Conservation (phyloP, 2,797 vertebrate species). For the Lagorchestes hirsutus region DNA sequence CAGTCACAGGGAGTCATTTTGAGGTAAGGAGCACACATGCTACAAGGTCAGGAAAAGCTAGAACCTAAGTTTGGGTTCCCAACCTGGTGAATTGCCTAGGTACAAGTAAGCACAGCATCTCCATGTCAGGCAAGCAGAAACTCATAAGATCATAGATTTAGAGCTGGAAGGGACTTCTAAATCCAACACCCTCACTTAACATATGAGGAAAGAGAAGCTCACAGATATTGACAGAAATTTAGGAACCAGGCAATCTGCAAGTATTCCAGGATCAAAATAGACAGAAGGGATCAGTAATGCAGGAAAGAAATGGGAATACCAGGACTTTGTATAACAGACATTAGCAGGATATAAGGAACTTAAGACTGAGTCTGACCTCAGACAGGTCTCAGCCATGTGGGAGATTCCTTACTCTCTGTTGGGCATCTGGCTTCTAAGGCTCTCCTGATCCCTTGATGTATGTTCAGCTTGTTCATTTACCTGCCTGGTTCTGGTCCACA, state of each 20-base stretch:
- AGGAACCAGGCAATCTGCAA: constrained; percentile 8
- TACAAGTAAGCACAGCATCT: not conserved
- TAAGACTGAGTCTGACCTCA: not conserved
- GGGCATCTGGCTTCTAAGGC: not conserved
- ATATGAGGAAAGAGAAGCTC: not conserved
- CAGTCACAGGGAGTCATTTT: not conserved
- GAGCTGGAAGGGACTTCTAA: not conserved
- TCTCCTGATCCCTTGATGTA: not conserved
- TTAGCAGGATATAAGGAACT: not conserved
- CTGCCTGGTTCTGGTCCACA: not conserved
- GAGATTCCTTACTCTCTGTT: not conserved
- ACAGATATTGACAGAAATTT: not conserved
- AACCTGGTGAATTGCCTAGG: not conserved
- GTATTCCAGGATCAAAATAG: not conserved
- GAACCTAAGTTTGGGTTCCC: not conserved
- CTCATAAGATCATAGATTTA: not conserved
- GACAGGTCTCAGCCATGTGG: not conserved
- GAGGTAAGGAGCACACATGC: not conserved
- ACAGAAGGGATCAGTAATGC: not conserved
- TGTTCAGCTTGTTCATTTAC: not conserved
- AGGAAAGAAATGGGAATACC: not conserved
- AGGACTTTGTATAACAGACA: not conserved
- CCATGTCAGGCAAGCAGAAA: not conserved
- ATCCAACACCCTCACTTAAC: not conserved
- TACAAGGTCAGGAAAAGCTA: constrained; percentile 7